A percentile compares a stretch with the other conserved stretches of the same genome.
These are phyloP conservation scores for Anas platyrhynchos DNA, from an alignment of 2,113 vertebrate species.

Conservation along the genomic window DNA sequence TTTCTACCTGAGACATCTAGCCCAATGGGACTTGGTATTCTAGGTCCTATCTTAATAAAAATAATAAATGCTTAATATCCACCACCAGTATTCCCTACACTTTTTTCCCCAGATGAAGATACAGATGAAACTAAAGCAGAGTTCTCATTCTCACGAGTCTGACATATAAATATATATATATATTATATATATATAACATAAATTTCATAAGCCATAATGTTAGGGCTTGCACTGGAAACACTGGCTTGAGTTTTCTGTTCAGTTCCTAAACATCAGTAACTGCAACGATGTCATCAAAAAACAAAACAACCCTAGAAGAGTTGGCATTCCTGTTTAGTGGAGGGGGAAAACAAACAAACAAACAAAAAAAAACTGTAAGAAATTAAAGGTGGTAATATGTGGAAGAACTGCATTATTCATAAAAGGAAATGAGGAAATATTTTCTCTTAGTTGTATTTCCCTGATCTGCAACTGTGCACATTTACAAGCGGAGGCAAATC, in stretches of 20 bases:
- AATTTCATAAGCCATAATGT: not conserved
- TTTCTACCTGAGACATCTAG: not conserved
- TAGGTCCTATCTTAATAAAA: not conserved
- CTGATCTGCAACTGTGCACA: not conserved
- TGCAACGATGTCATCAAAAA: not conserved
- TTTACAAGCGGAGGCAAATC: not conserved
- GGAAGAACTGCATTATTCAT: not conserved
- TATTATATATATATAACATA: not conserved
- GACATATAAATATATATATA: not conserved
- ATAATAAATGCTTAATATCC: not conserved
- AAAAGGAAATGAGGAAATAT: not conserved
- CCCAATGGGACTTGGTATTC: not conserved
- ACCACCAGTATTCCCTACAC: not conserved
- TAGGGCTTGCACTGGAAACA: not conserved
- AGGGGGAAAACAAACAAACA: not conserved
- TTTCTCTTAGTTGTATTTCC: not conserved
- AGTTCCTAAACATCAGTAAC: not conserved
- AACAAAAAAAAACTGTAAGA: not conserved
- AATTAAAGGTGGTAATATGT: not conserved
- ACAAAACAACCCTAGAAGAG: not conserved
- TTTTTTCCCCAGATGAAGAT: not conserved
- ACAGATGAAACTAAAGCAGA: not conserved
- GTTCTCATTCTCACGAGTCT: not conserved
- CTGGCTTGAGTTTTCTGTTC: not conserved
- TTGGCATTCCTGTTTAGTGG: not conserved